Percentiles rank a stretch among this genome's conserved stretches.
phyloP scores from a whole-genome alignment of 2,797 vertebrate genomes.

The Alauda arvensis region DNA sequence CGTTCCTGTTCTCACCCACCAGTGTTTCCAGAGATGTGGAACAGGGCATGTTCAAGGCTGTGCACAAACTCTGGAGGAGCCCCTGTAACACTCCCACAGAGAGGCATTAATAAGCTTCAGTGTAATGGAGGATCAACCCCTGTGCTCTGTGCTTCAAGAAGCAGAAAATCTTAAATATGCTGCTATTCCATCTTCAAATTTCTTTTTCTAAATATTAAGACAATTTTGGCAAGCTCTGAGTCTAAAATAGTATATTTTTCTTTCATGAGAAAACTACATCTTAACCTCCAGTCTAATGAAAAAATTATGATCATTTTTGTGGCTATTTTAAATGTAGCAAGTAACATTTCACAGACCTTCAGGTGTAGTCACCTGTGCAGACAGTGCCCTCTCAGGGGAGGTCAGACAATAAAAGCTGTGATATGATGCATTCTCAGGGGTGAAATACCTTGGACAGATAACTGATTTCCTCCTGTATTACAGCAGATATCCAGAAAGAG shows the following conservation, averaged over 20 bases:
- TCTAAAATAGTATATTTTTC: not conserved
- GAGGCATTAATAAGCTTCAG: not conserved
- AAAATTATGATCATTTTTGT: not conserved
- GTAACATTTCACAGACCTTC: not conserved
- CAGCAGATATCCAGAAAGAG: not conserved
- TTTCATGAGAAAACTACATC: not conserved
- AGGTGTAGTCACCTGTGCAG: not conserved
- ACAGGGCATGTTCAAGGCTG: not conserved
- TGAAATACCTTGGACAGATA: not conserved
- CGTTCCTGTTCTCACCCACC: not conserved
- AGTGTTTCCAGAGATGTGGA: not conserved
- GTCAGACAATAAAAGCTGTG: not conserved
- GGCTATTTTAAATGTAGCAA: conserved; percentile 14
- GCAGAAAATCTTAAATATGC: conserved; percentile 26
- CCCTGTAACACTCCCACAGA: not conserved
- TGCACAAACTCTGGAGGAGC: not conserved
- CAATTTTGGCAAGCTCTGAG: not conserved
- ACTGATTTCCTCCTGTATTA: not conserved
- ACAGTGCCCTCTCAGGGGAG: not conserved
- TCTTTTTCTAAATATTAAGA: not conserved
- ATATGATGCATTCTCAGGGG: not conserved
- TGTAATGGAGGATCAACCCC: not conserved
- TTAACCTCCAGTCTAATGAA: not conserved
- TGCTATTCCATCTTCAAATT: not conserved
- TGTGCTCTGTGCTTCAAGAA: conserved; percentile 9